phyloP scores from a whole-genome alignment of 2,888 invertebrate genomes.

The Tetropium fuscum region DNA sequence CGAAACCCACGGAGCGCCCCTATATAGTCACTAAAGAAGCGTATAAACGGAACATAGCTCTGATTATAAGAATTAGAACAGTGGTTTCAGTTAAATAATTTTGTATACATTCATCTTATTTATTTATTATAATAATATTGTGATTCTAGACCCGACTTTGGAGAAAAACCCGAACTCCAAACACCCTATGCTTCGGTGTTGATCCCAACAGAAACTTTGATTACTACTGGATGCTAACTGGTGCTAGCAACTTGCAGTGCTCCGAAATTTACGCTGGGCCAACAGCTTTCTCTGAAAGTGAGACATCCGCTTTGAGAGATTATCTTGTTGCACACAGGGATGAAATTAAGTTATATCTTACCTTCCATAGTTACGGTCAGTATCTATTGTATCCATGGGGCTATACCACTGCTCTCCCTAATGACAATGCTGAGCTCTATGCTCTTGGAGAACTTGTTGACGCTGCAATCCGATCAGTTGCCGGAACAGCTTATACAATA shows the following conservation, averaged over 20 bases:
- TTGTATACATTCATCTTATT: too few relatives aligned
- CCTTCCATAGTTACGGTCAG: slow-evolving; percentile 79
- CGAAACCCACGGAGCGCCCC: too few relatives aligned
- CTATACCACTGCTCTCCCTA: slow-evolving; percentile 65
- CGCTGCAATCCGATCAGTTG: slow-evolving; percentile 60
- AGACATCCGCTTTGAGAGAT: slow-evolving; percentile 72
- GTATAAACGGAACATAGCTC: too few relatives aligned
- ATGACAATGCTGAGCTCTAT: slow-evolving; percentile 58
- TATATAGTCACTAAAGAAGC: too few relatives aligned
- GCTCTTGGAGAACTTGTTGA: slow-evolving; percentile 53
- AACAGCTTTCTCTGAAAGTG: slow-evolving; percentile 66
- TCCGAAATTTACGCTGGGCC: slow-evolving; percentile 65
- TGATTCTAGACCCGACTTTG: slow-evolving; percentile 21
- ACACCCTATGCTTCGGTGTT: slow-evolving; percentile 72
- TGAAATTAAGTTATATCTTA: slow-evolving; percentile 74
- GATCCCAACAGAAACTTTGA: slow-evolving; percentile 84
- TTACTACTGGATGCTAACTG: slow-evolving; percentile 73
- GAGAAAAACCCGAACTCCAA: slow-evolving; percentile 19
- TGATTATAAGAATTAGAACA: too few relatives aligned
- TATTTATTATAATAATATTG: background rate
- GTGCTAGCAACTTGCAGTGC: slow-evolving; percentile 61
- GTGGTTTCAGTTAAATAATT: too few relatives aligned
- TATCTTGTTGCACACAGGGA: slow-evolving; percentile 68
- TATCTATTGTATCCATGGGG: slow-evolving; percentile 79
- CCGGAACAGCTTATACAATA: slow-evolving; percentile 66